Evolutionary conservation across 2,888 invertebrate genomes (phyloP).

Genomic region (Baccha elongata): DNA sequence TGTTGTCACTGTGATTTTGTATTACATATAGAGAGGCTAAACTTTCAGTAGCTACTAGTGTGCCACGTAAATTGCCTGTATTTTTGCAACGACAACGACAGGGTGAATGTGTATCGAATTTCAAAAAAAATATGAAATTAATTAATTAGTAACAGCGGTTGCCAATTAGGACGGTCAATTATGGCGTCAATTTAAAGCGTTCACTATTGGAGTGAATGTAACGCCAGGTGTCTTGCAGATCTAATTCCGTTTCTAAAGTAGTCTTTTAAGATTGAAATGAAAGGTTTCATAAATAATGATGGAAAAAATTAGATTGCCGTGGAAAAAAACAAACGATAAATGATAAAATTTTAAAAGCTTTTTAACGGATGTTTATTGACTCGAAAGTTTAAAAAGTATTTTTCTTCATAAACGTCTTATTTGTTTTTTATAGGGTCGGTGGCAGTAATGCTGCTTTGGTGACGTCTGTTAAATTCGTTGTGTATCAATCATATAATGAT

Average conservation of each 20-base stretch:
- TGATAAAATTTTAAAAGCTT: too few relatives aligned
- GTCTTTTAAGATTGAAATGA: conserved; percentile 37
- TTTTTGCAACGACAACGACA: conserved; percentile 3
- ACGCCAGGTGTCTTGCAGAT: conserved; percentile 58
- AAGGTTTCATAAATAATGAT: conserved; percentile 3
- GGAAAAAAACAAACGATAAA: too few relatives aligned
- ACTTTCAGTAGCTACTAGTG: conserved; percentile 34
- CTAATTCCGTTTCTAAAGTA: conserved; percentile 42
- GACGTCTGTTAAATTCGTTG: too few relatives aligned
- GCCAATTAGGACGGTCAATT: conserved; percentile 69
- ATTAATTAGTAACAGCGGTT: conserved; percentile 65
- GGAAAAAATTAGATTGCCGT: too few relatives aligned
- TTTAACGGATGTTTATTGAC: too few relatives aligned
- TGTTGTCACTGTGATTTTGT: conserved; percentile 35
- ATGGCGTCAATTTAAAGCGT: conserved; percentile 51
- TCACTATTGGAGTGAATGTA: conserved; percentile 52
- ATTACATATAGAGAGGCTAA: conserved; percentile 12
- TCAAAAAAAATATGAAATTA: conserved; percentile 66
- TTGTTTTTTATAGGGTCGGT: too few relatives aligned
- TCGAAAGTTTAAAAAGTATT: too few relatives aligned
- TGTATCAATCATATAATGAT: too few relatives aligned
- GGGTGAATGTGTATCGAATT: conserved; percentile 69
- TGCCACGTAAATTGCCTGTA: conserved; percentile 8
- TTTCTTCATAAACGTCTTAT: too few relatives aligned
- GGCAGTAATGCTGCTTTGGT: too few relatives aligned